Percentiles rank a stretch among this genome's conserved stretches.
These are phyloP conservation scores for Temnothorax curvispinosus DNA, from an alignment of 1,140 invertebrate species.

Conservation along the genomic window DNA sequence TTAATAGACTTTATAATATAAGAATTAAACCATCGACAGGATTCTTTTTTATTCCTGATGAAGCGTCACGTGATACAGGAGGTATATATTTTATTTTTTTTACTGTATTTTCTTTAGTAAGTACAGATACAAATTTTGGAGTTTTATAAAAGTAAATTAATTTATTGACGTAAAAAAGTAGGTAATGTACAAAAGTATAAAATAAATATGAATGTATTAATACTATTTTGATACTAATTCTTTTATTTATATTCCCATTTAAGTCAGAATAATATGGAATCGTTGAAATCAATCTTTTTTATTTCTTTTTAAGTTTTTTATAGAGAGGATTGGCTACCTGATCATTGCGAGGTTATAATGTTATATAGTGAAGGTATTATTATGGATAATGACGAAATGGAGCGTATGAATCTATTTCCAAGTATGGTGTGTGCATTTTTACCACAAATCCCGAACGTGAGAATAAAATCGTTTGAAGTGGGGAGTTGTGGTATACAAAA, in stretches of 20 bases:
- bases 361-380: constrained; percentile 57
- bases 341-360: constrained; percentile 56
- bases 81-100: constrained; percentile 19
- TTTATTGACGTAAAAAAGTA: too few relatives aligned
- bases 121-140: not conserved
- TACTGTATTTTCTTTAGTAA: not conserved
- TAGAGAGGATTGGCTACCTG: constrained; percentile 66
- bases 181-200: too few relatives aligned
- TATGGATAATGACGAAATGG: constrained; percentile 61
- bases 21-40: constrained; percentile 74
- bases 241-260: constrained; percentile 6
- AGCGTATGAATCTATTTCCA: too few relatives aligned
- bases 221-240: not conserved
- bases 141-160: too few relatives aligned
- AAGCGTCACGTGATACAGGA: too few relatives aligned
- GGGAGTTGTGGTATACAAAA: too few relatives aligned
- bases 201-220: too few relatives aligned
- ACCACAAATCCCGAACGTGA: constrained; percentile 74
- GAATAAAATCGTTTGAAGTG: constrained; percentile 60
- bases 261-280: not conserved
- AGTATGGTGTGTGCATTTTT: constrained; percentile 73
- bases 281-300: not conserved
- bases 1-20: constrained; percentile 63
- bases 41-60: constrained; percentile 64
- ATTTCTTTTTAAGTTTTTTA: constrained; percentile 58